phyloP scores from a whole-genome alignment of 2,113 vertebrate species.

The Mesembrinibis cayennensis region DNA sequence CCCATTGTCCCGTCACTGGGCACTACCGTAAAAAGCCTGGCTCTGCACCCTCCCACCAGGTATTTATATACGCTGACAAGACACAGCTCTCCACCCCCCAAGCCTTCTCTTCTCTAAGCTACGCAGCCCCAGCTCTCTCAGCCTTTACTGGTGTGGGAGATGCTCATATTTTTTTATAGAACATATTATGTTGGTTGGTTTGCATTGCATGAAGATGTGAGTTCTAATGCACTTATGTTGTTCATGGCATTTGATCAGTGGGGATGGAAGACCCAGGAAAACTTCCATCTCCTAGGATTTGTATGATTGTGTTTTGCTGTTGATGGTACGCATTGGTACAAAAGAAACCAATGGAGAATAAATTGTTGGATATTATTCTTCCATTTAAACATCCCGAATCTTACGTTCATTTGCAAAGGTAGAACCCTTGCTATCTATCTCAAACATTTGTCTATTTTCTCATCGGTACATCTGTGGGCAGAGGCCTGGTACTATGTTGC shows the following conservation, averaged over 20 bases:
- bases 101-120: neutral
- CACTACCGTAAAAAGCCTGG: neutral
- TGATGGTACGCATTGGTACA: neutral
- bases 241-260: neutral
- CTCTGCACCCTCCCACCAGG: neutral
- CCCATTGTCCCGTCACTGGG: neutral
- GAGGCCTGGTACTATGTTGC: neutral
- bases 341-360: conserved; percentile 31
- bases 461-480: neutral
- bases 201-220: neutral
- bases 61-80: neutral
- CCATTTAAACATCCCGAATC: conserved; percentile 23
- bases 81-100: fast-evolving
- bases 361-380: conserved; percentile 41
- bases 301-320: neutral
- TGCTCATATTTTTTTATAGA: neutral
- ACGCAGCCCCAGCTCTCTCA: neutral
- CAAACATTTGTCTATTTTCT: neutral
- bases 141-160: neutral
- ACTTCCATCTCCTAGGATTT: neutral
- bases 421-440: neutral
- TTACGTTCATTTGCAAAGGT: conserved; percentile 16
- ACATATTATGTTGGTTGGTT: neutral
- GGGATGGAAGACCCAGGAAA: neutral
- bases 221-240: neutral